These are phyloP conservation scores for Pseudomyrmex concolor DNA, from an alignment of 1,140 invertebrate species.

Conservation along the genomic window DNA sequence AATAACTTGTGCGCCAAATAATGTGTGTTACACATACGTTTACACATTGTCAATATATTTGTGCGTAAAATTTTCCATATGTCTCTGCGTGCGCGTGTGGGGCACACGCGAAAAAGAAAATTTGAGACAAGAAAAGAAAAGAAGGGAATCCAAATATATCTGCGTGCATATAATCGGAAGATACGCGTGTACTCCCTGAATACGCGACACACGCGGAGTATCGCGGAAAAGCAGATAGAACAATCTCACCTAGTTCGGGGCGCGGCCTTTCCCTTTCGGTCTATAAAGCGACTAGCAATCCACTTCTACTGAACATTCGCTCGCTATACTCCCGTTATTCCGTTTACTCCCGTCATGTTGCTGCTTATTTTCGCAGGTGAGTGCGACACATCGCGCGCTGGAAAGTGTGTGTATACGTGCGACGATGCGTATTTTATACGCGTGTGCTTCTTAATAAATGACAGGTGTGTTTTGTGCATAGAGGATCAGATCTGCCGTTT, in stretches of 20 bases:
- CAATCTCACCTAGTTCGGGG: conserved; percentile 79
- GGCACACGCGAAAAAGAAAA: not conserved
- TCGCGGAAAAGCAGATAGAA: conserved; percentile 74
- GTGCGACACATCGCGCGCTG: conserved; percentile 69
- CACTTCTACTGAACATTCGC: conserved; percentile 82
- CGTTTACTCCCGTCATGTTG: conserved; percentile 83
- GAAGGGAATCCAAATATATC: not conserved
- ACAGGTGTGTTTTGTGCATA: too few relatives aligned
- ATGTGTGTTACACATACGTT: too few relatives aligned
- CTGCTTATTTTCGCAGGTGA: conserved; percentile 83
- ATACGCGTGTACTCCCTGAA: conserved; percentile 46
- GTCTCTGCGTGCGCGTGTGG: too few relatives aligned
- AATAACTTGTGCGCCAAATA: too few relatives aligned
- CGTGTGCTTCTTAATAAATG: too few relatives aligned
- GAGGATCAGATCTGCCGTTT: too few relatives aligned
- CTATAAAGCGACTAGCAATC: conserved; percentile 82
- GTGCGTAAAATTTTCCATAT: not conserved
- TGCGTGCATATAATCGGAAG: conserved; percentile 54
- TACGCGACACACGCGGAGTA: conserved; percentile 56
- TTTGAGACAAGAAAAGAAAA: conserved; percentile 15
- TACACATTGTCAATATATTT: too few relatives aligned
- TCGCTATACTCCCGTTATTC: conserved; percentile 77
- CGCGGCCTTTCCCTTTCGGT: conserved; percentile 82
- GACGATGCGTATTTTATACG: not conserved
- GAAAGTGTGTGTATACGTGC: conserved; percentile 38